phyloP scores from a whole-genome alignment of 35 echinoderm and acorn worm genomes.

The Lytechinus pictus region DNA sequence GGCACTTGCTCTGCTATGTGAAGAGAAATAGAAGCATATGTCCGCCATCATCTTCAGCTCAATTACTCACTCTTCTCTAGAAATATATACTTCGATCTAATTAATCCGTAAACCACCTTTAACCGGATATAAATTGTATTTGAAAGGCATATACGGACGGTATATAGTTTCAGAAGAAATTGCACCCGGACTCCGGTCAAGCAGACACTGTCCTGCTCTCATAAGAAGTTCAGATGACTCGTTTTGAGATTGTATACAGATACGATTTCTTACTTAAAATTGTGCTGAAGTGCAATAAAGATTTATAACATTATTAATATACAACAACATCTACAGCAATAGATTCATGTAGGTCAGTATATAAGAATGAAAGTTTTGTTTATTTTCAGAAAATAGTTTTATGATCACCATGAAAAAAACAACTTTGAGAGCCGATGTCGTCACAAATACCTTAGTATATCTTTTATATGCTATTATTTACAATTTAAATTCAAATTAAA shows the following conservation, averaged over 20 bases:
- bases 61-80: constrained; percentile 10
- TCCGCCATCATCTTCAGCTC: not conserved
- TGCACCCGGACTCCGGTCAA: not conserved
- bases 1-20: not conserved
- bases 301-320: no score
- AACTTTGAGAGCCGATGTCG: no score
- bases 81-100: not conserved
- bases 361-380: no score
- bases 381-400: no score
- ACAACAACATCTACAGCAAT: no score
- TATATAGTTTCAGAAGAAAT: not conserved
- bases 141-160: not conserved
- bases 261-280: no score
- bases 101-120: not conserved
- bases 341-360: no score
- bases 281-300: no score
- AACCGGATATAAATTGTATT: not conserved
- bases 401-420: no score
- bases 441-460: no score
- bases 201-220: not conserved
- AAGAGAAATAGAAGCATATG: not conserved
- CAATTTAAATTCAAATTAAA: no score
- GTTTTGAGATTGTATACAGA: not conserved
- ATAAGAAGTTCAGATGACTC: not conserved
- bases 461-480: no score